Evolutionary conservation across 2,888 invertebrate genomes (phyloP).

Genomic region (Corythucha ciliata): DNA sequence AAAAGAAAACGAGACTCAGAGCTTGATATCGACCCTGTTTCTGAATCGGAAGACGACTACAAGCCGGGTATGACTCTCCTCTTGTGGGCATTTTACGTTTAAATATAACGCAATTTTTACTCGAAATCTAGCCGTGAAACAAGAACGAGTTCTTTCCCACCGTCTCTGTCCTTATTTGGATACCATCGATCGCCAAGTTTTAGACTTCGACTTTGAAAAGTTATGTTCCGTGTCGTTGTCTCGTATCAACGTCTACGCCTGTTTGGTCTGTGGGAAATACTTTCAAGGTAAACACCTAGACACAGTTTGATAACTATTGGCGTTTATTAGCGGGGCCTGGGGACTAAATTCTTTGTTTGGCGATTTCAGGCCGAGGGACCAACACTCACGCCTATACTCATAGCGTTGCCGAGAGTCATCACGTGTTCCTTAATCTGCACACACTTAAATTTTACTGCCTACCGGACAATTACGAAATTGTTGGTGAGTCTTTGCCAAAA

Average conservation of each 20-base stretch:
- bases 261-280: conserved; percentile 97
- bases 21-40: conserved; percentile 32
- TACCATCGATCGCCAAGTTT: conserved; percentile 89
- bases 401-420: conserved; percentile 94
- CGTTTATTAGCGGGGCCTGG: too few relatives aligned
- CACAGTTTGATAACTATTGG: background rate
- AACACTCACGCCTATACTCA: conserved; percentile 99
- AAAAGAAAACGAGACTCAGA: conserved; percentile 4
- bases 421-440: conserved; percentile 93
- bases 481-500: conserved; percentile 65
- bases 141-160: conserved; percentile 29
- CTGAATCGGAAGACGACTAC: conserved; percentile 22
- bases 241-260: conserved; percentile 98
- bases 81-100: background rate
- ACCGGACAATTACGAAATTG: conserved; percentile 98
- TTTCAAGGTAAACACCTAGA: conserved; percentile 52
- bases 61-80: conserved; percentile 14
- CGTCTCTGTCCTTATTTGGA: conserved; percentile 92
- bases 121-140: conserved; percentile 13
- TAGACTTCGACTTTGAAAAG: conserved; percentile 99
- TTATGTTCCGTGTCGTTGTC: conserved; percentile 95
- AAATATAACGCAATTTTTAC: conserved; percentile 3
- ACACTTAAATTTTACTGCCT: conserved; percentile 97
- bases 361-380: conserved; percentile 78
- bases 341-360: conserved; percentile 4